Base-by-base conservation (phyloP, 2,113 vertebrate species). In the Talpa occidentalis region DNA sequence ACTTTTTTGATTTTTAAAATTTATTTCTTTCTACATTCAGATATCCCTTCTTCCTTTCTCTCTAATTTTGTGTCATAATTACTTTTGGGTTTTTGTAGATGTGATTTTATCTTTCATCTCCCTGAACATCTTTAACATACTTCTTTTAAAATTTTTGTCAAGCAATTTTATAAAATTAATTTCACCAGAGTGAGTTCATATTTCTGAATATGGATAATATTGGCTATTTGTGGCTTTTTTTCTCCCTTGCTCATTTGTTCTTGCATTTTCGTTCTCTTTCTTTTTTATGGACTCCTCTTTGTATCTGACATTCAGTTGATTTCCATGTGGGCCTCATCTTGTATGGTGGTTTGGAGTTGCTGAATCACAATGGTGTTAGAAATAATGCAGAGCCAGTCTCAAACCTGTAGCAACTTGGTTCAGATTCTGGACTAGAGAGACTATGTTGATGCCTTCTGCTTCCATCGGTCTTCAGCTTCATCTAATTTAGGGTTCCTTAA, bases 81-180 rank as follows among this genome's bases (percentile, higher is more conserved):
- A 74, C 10, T 64, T 84, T 28, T 69, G 54, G 15, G 5, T 91
- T 93, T 81, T 87, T 91, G 37, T 76, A 85, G 26, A 72, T 91
- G 28, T 54, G 21, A 69, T 82, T 77, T 92, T 42, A 82, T 72
- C 56, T 37, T 40, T 80, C 82, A n/a, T 78, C 49, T 94, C 88
- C 19, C 37, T 66, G 74, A 82, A 67, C 22, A 30, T 89, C 89
- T 76, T 60, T 72, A 81, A 44, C 9, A 15, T 30, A 52, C 24
- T 70, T 90, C 11, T 81, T 84, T 93, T 59, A 26, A 90, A 83
- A 12, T 74, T 37, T 67, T 81, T 92, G 66, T 67, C n/a, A 88
- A 91, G n/a, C 16, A 79, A 21, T 88, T 83, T 95, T 91, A 42
- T 88, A 89, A 92, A 93, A 80, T 56, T 85, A 67, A 40, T 81